Evolutionary conservation across 2,888 invertebrate genomes (phyloP).

Genomic region (Hartigia nigra): DNA sequence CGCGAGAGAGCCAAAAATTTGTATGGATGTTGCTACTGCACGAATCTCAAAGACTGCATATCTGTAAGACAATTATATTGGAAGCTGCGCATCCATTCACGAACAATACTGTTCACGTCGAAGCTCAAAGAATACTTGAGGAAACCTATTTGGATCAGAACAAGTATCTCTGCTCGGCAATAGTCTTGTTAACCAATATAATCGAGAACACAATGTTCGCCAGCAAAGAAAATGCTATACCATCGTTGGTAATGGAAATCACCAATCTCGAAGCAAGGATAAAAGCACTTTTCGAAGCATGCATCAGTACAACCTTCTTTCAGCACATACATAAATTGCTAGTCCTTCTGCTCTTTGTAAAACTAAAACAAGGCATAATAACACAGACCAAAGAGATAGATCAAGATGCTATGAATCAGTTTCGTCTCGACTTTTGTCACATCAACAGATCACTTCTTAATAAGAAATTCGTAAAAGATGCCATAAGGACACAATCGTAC

Average conservation of each 20-base stretch:
- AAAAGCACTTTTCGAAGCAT: constrained; percentile 57
- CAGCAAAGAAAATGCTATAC: constrained; percentile 50
- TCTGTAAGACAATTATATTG: constrained; percentile 70
- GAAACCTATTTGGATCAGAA: constrained; percentile 67
- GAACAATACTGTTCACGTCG: constrained; percentile 68
- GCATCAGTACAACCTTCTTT: constrained; percentile 60
- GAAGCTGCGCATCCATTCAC: constrained; percentile 71
- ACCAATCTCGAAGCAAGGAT: constrained; percentile 54
- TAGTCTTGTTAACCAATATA: constrained; percentile 55
- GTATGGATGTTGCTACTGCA: constrained; percentile 61
- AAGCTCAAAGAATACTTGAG: constrained; percentile 49
- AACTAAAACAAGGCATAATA: constrained; percentile 43
- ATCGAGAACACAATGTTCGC: constrained; percentile 55
- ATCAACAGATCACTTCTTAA: constrained; percentile 57
- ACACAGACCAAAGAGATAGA: constrained; percentile 33
- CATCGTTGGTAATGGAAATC: constrained; percentile 51
- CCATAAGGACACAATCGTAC: constrained; percentile 61
- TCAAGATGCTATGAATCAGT: constrained; percentile 51
- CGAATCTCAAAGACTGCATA: constrained; percentile 51
- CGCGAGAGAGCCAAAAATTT: constrained; percentile 75
- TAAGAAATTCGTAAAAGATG: constrained; percentile 58
- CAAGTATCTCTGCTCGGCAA: constrained; percentile 50
- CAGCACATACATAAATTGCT: constrained; percentile 68
- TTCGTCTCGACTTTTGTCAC: constrained; percentile 59
- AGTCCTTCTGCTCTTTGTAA: constrained; percentile 65